These are phyloP conservation scores for Dexiosoma caninum DNA, from an alignment of 2,888 invertebrate species.

Conservation along the genomic window DNA sequence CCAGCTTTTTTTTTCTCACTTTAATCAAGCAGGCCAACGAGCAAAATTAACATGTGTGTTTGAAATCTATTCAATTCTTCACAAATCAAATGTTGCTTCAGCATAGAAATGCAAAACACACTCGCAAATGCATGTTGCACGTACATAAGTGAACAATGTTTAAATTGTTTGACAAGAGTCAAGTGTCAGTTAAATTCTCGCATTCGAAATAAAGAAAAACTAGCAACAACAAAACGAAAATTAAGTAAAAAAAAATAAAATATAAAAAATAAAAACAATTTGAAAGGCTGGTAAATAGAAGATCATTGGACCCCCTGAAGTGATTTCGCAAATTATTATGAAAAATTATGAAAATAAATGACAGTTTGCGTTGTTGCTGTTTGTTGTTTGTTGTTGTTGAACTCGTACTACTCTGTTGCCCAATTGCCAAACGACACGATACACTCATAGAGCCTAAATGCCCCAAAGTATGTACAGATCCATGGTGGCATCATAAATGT, in stretches of 20 bases:
- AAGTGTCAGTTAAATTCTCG: slow-evolving; percentile 59
- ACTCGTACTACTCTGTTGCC: slow-evolving; percentile 14
- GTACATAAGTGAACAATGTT: slow-evolving; percentile 17
- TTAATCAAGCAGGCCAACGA: background rate
- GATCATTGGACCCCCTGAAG: slow-evolving; percentile 54
- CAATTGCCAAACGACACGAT: slow-evolving; percentile 30
- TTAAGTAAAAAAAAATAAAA: too few relatives aligned
- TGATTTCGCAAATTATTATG: slow-evolving; percentile 64
- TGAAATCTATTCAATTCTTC: slow-evolving; percentile 6
- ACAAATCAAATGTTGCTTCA: slow-evolving; percentile 7
- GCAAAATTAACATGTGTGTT: slow-evolving; percentile 12
- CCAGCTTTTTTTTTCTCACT: background rate
- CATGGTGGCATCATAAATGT: slow-evolving; percentile 11
- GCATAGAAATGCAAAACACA: background rate
- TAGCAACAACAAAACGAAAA: background rate
- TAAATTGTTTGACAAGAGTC: slow-evolving; percentile 60
- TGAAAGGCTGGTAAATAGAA: slow-evolving; percentile 30
- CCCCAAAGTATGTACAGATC: background rate
- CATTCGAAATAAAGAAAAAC: slow-evolving; percentile 24
- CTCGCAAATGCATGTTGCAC: slow-evolving; percentile 13
- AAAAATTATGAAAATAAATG: slow-evolving; percentile 65
- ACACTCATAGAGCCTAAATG: background rate
- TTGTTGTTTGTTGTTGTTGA: background rate
- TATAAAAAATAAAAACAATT: background rate
- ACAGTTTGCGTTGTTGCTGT: slow-evolving; percentile 42